A percentile compares a stretch with the other conserved stretches of the same genome.
Evolutionary conservation across 2,113 vertebrate genomes (phyloP).

Genomic region (Narcine bancroftii): DNA sequence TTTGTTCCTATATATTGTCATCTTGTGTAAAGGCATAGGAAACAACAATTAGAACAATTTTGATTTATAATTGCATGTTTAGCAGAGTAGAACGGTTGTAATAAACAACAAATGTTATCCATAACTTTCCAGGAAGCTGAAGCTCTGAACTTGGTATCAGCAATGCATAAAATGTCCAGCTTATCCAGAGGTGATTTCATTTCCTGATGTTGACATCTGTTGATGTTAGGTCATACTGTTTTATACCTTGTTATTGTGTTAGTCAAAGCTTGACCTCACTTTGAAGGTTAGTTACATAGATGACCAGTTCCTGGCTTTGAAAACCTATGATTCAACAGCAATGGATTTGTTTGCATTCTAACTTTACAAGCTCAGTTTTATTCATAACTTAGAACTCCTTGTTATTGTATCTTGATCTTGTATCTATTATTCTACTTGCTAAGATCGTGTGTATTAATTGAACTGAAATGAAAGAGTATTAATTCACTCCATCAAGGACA

Average conservation of each 20-base stretch:
- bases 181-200: not conserved
- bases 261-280: not conserved
- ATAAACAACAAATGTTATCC: too few relatives aligned
- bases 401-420: not conserved
- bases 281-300: not conserved
- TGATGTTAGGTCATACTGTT: not conserved
- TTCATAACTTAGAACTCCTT: not conserved
- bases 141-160: not conserved
- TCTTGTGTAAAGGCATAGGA: too few relatives aligned
- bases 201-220: not conserved
- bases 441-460: not conserved
- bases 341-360: not conserved
- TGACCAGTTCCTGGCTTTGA: not conserved
- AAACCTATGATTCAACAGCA: not conserved
- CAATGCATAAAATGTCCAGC: not conserved
- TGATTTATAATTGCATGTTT: too few relatives aligned
- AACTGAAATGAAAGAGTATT: too few relatives aligned
- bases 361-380: not conserved
- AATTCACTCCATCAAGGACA: too few relatives aligned
- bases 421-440: not conserved
- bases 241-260: not conserved
- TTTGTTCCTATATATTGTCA: too few relatives aligned
- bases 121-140: not conserved
- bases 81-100: not conserved
- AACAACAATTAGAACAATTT: not conserved